Percentiles rank a stretch among this genome's conserved stretches.
Conservation (phyloP, 2,888 invertebrate species). For the Xiphydria camelus region DNA sequence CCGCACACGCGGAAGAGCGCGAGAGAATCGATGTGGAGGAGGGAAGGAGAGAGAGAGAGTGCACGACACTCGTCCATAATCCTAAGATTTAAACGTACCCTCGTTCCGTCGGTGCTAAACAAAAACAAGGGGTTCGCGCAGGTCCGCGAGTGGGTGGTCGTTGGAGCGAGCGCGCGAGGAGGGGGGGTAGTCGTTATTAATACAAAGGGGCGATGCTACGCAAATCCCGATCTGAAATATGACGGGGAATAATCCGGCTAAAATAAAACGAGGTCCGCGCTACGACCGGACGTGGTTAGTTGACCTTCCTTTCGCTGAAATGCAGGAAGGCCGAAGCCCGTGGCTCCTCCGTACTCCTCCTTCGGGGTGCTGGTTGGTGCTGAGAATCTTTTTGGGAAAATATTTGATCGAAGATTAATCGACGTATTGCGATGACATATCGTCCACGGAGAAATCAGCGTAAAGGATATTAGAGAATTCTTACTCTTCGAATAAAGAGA, state of each 20-base stretch:
- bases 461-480: too few relatives aligned
- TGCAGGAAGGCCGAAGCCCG: too few relatives aligned
- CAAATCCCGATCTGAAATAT: conserved; percentile 55
- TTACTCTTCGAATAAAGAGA: too few relatives aligned
- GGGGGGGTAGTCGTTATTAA: conserved; percentile 43
- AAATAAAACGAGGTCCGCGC: conserved; percentile 40
- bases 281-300: background rate
- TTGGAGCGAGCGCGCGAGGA: conserved; percentile 18
- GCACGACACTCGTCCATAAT: conserved; percentile 36
- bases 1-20: too few relatives aligned
- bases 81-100: conserved; percentile 46
- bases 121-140: conserved; percentile 39
- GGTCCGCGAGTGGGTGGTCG: conserved; percentile 16
- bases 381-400: too few relatives aligned
- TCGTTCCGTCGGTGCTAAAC: conserved; percentile 40
- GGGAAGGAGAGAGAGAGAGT: background rate
- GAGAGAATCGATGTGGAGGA: background rate
- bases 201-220: conserved; percentile 47
- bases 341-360: too few relatives aligned
- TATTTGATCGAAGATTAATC: too few relatives aligned
- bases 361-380: too few relatives aligned
- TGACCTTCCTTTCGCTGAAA: too few relatives aligned
- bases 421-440: too few relatives aligned
- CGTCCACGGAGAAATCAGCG: too few relatives aligned
- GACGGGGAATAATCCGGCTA: conserved; percentile 50